A percentile compares a stretch with the other conserved stretches of the same genome.
Conservation (phyloP, 37 sponge, comb jelly and placozoan genomes). For the Beroe ovata region DNA sequence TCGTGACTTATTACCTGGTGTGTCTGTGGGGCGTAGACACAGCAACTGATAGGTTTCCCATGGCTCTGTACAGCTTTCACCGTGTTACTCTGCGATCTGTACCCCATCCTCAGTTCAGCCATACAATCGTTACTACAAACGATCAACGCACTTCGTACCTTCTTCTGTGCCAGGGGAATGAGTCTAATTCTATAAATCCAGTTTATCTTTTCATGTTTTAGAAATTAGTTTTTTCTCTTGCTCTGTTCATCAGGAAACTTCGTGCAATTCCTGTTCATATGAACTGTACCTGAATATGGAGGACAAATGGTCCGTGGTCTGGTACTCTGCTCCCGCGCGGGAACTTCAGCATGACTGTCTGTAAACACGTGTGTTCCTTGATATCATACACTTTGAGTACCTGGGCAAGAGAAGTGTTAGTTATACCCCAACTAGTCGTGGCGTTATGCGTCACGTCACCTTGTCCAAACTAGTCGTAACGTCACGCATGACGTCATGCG, state of each 20-base stretch:
- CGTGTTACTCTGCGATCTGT: neutral
- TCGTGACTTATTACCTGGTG: too few relatives aligned
- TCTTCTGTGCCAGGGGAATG: conserved; percentile 9
- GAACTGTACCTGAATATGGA: conserved; percentile 62
- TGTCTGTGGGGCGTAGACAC: conserved; percentile 48
- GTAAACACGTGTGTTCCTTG: conserved; percentile 79
- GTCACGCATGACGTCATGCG: too few relatives aligned
- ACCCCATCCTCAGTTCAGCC: conserved; percentile 73
- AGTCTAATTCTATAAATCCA: neutral
- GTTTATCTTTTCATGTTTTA: neutral
- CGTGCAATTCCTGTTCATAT: too few relatives aligned
- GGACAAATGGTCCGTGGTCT: conserved; percentile 74
- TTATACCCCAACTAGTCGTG: too few relatives aligned
- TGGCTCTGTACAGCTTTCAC: conserved; percentile 58
- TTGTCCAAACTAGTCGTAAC: too few relatives aligned
- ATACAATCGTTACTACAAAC: conserved; percentile 82
- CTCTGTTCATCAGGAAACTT: neutral
- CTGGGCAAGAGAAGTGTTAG: too few relatives aligned
- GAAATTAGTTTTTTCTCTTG: neutral
- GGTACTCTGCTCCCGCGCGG: conserved; percentile 82
- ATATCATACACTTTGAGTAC: conserved; percentile 78
- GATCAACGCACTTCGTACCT: conserved; percentile 60
- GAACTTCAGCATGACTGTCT: conserved; percentile 78
- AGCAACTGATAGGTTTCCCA: conserved; percentile 57
- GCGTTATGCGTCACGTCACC: too few relatives aligned